Base-by-base conservation (phyloP, 2,113 vertebrate genomes). In the Caloenas nicobarica region DNA sequence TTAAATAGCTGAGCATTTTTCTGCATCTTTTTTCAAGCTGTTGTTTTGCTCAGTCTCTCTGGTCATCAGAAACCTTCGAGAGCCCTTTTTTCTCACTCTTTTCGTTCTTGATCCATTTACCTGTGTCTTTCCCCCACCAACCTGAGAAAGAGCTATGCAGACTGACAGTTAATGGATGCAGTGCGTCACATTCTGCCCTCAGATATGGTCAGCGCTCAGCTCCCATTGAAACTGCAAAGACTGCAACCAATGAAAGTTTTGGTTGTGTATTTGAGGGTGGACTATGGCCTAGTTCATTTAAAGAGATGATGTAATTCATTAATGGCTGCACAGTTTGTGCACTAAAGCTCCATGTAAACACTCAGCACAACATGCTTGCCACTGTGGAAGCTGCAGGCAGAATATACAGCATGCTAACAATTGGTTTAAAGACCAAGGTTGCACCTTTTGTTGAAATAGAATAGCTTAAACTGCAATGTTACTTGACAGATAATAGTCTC, bases 381-480 rank as follows among this genome's bases (percentile, higher is more conserved):
- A 33, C 46, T 58, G 42, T n/a, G 68, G 48, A 88, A 88, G 74
- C 57, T 81, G 44, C 57, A 84, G 80, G 64, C 36, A 95, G 73
- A 94, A 91, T 81, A 96, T n/a, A 87, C 50, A 71, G 81, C 29
- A n/a, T 60, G 42, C 13, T 88, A 93, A 82, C 42, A 87, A 83
- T 58, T 69, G 53, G 72, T 96, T 94, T 95, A 96, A 96, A 95
- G 87, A 95, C 77, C 70, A 95, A 96, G 73, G 77, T 38, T 97
- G 68, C 82, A 93, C 93, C 71, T 91, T 94, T 82, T 85, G 83
- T 78, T 94, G 92, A 93, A 96, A 93, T 28, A 94, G 48, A 93
- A 93, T 82, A 92, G 64, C 71, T 96, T 95, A 91, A 95, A 95
- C 64, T 87, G 80, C 93, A 85, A 29, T 81, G 68, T 89, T 91